These are phyloP conservation scores for Pasiphila rectangulata DNA, from an alignment of 2,888 invertebrate species.

Conservation along the genomic window DNA sequence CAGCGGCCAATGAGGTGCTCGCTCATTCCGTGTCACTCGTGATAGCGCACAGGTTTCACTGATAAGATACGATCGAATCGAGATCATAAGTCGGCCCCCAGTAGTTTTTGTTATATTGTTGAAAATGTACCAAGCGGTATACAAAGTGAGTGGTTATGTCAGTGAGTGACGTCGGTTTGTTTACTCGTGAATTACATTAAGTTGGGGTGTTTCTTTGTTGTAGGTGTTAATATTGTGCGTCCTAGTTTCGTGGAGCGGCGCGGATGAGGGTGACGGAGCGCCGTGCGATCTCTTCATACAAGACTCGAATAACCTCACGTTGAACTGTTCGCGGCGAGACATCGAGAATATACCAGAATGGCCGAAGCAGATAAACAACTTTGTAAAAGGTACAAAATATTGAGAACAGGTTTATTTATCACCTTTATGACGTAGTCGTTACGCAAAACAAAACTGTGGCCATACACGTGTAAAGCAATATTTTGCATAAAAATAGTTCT, in stretches of 20 bases:
- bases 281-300: constrained; percentile 60
- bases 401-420: constrained; percentile 35
- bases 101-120: constrained; percentile 59
- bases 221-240: constrained; percentile 73
- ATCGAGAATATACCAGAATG: constrained; percentile 58
- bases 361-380: constrained; percentile 57
- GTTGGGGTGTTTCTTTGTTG: constrained; percentile 68
- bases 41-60: constrained; percentile 61
- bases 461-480: too few relatives aligned
- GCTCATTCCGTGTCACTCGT: constrained; percentile 57
- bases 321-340: constrained; percentile 69
- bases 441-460: constrained; percentile 40
- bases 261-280: constrained; percentile 42
- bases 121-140: constrained; percentile 63
- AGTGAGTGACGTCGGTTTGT: constrained; percentile 38
- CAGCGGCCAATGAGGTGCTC: constrained; percentile 66
- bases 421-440: constrained; percentile 34
- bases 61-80: constrained; percentile 70
- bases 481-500: too few relatives aligned
- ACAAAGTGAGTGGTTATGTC: constrained; percentile 59
- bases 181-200: constrained; percentile 46
- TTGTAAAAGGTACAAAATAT: constrained; percentile 59
- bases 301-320: constrained; percentile 57
- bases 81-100: constrained; percentile 60
- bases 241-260: constrained; percentile 55